Evolutionary conservation across 2,113 vertebrate genomes (phyloP), one percentile per base, ranked within the genome.

Genomic region (Syrmaticus mikado): DNA sequence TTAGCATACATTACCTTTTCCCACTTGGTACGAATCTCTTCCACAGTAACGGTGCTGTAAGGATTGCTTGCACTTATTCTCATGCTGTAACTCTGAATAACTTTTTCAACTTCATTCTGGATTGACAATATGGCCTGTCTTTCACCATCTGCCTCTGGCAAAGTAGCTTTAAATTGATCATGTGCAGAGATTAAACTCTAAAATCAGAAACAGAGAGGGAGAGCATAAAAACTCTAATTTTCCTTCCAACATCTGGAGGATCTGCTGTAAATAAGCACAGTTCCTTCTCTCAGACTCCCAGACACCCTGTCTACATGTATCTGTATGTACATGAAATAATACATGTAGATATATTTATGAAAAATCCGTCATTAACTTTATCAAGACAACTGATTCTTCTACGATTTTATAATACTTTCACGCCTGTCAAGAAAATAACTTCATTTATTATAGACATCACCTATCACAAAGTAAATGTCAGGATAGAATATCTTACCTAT

Each of bases 41-140:
- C 99, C 5, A 98, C 97, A 72, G 98, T 98, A 92, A 99, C 98
- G 3, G 98, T 98, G 98, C 98, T 99, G 97, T 99, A 99, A 10
- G 99, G 99, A 96, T 99, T 99, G 94, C 95, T 97, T 34, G 98
- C 97, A 66, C 97, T 98, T 92, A 98, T 98, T 94, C 98, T 98
- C 97, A 99, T 99, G 93, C 85, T 98, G 71, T 99, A 99, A 94
- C 99, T 99, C 97, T 99, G 98, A 90, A 98, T 98, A 92, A 99
- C 99, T 97, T 99, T 99, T 92, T 98, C 99, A 96, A 99, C 99
- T 97, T 99, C 99, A 18, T 98, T 99, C 93, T 99, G 98, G 96
- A 99, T 99, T 89, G 99, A 99, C 86, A 99, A 70, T 92, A 99
- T 99, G 91, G 99, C 99, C 97, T 99, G 99, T 93, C 99, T 98